A percentile compares a stretch with the other conserved stretches of the same genome.
These are phyloP conservation scores for Eulemur coronatus DNA, from an alignment of 2,797 vertebrate species.

Conservation along the genomic window DNA sequence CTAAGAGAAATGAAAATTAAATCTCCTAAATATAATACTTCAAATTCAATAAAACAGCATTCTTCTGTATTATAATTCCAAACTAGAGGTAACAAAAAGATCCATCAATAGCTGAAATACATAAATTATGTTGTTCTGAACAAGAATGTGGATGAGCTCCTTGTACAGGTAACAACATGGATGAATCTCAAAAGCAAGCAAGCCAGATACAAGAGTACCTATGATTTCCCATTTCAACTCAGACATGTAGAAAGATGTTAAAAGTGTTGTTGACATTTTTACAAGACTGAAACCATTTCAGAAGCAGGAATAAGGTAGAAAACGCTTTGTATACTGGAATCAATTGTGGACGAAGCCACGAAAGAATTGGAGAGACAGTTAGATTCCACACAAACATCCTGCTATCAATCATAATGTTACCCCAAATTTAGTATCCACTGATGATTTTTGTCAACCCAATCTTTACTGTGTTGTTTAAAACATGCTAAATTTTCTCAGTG, in stretches of 20 bases:
- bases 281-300: background rate
- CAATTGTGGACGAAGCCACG: background rate
- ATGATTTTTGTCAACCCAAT: background rate
- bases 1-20: background rate
- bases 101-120: background rate
- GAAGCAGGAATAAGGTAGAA: background rate
- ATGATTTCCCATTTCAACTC: background rate
- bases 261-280: background rate
- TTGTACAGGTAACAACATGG: background rate
- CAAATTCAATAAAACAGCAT: background rate
- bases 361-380: background rate
- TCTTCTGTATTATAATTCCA: background rate
- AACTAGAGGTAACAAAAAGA: background rate
- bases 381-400: background rate
- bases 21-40: background rate
- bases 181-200: background rate
- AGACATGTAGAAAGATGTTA: background rate
- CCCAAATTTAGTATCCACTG: background rate
- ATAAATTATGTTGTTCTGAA: background rate
- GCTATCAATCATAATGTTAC: background rate
- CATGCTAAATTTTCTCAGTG: background rate
- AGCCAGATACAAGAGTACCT: background rate
- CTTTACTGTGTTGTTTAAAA: background rate
- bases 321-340: background rate
- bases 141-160: background rate